Percentiles rank a stretch among this genome's conserved stretches.
These are phyloP conservation scores for Alfaro cultratus DNA, from an alignment of 2,797 vertebrate species.

Conservation along the genomic window DNA sequence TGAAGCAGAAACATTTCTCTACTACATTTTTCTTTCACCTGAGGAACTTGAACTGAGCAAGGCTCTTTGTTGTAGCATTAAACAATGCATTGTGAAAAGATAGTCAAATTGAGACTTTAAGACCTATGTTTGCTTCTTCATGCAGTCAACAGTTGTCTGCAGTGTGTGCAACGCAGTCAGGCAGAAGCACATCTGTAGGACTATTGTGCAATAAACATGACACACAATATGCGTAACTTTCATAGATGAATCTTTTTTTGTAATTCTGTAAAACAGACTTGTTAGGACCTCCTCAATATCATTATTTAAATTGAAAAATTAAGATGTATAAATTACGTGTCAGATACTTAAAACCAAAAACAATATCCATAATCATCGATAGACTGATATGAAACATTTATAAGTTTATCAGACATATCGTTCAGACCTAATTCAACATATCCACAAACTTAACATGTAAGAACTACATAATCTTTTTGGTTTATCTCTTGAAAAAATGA, in stretches of 20 bases:
- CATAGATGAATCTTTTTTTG: too few relatives aligned
- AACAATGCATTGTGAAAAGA: not conserved
- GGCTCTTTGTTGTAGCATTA: not conserved
- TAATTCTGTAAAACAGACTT: too few relatives aligned
- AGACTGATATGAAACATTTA: too few relatives aligned
- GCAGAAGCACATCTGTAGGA: not conserved
- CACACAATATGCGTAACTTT: not conserved
- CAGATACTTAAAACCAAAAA: too few relatives aligned
- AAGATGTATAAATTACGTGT: too few relatives aligned
- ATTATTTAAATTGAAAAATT: too few relatives aligned
- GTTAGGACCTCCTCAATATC: too few relatives aligned
- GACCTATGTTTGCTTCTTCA: not conserved
- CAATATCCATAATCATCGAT: too few relatives aligned
- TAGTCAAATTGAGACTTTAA: not conserved
- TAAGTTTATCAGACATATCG: too few relatives aligned
- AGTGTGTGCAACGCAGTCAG: not conserved
- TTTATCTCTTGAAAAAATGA: not conserved
- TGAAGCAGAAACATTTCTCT: not conserved
- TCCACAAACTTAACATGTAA: too few relatives aligned
- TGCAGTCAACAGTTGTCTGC: not conserved
- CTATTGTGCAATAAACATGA: not conserved
- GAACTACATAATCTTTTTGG: too few relatives aligned
- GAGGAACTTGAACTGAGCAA: not conserved
- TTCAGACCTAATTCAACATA: too few relatives aligned
- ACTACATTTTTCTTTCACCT: not conserved